Evolutionary conservation across 1,140 invertebrate species (phyloP), one percentile per base, ranked within the genome.

Genomic region (Campoletis sonorensis): DNA sequence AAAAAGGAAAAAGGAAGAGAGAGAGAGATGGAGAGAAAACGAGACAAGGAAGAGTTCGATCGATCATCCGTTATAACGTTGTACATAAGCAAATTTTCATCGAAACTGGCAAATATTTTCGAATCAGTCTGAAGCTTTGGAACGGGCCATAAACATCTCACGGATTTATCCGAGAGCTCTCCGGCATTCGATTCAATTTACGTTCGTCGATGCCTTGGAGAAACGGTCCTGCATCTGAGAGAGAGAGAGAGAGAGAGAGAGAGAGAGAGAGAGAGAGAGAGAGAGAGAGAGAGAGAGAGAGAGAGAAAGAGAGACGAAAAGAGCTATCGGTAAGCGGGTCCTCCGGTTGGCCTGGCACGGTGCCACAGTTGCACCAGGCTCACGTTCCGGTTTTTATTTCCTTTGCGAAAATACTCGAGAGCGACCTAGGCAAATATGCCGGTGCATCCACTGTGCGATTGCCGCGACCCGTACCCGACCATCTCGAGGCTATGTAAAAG

Each of bases 101-200:
- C 72, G 72, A 75, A 45, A 75, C 23, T 7, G 72, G 72, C 49
- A 75, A 70, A 54, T 75, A 75, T 75, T 54, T 75, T 75, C 72
- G 72, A 75, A 75, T 75, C 72, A 75, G 45, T 75, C 49, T 58
- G 37, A 26, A 26, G 27, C 18, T 30, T 54, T 26, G 26, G 81
- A 77, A 78, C 81, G 83, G 83, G 78, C 86, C 83, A 87, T 89
- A 88, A 88, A 89, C 86, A 88, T 86, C 83, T 84, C 84, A 82
- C 68, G 81, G 82, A 88, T 89, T 88, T 88, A 89, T 89, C 81
- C 71, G 54, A 76, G 81, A 75, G 49, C 72, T 40, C 51, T 68
- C 83, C 84, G 85, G 81, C 86, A 81, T 80, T 85, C 87, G 85
- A 90, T 90, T 90, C 88, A 90, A 90, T 91, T 91, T 88, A 90